Conservation (phyloP, 2,113 vertebrate species). For the Aphyosemion australe region DNA sequence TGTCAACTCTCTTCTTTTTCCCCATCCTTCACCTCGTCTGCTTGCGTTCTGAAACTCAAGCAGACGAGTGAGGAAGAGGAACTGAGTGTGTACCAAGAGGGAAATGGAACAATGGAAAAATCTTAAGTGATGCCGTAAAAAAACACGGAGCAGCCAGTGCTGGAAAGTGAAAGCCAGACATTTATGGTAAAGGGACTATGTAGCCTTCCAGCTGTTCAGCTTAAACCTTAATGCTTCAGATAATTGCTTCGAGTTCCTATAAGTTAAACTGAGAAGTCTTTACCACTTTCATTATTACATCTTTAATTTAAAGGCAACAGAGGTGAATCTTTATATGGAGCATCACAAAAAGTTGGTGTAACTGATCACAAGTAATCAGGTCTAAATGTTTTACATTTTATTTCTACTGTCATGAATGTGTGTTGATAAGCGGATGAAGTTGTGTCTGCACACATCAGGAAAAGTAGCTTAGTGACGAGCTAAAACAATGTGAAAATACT, state of each 20-base stretch:
- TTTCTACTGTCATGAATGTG: no score
- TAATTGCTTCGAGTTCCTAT: neutral
- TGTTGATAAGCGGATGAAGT: no score
- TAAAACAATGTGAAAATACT: no score
- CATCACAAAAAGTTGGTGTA: no score
- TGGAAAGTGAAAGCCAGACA: slow-evolving; percentile 16
- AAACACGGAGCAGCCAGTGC: slow-evolving; percentile 22
- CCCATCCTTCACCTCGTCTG: neutral
- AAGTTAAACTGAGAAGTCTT: slow-evolving; percentile 3
- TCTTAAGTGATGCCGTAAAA: neutral
- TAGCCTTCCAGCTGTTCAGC: neutral
- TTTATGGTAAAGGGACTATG: slow-evolving; percentile 42
- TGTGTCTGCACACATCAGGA: no score
- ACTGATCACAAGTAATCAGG: no score
- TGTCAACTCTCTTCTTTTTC: neutral
- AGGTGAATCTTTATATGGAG: neutral
- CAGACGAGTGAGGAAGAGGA: neutral
- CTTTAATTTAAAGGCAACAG: neutral
- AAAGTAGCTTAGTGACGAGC: no score
- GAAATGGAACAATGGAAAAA: neutral
- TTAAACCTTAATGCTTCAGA: slow-evolving; percentile 4
- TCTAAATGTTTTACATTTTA: no score
- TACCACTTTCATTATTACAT: neutral
- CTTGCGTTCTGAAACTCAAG: neutral
- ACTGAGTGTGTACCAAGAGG: neutral